These are phyloP conservation scores for Lepidurus packardi DNA, from an alignment of 1,140 invertebrate genomes.

Conservation along the genomic window DNA sequence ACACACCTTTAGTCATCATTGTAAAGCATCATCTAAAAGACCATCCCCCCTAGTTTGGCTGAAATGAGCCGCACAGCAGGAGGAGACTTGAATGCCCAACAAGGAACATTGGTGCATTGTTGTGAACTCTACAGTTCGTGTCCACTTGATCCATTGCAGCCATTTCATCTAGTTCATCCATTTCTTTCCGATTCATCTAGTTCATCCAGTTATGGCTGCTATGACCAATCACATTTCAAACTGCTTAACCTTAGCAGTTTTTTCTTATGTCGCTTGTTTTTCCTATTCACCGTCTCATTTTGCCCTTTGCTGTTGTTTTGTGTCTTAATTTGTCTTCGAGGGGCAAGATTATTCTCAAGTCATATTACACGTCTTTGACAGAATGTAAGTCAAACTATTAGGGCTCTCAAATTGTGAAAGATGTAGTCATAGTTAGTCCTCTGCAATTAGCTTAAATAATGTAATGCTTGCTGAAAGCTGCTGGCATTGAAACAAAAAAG, in stretches of 20 bases:
- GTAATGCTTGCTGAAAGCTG: constrained; percentile 16
- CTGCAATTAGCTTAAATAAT: too few relatives aligned
- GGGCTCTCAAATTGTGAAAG: too few relatives aligned
- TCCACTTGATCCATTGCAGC: not conserved
- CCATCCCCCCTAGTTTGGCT: not conserved
- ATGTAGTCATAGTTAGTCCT: too few relatives aligned
- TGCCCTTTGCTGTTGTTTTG: too few relatives aligned
- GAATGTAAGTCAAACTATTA: too few relatives aligned
- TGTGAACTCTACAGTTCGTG: not conserved
- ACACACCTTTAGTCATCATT: not conserved
- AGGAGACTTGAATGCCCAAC: not conserved
- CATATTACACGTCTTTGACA: not conserved
- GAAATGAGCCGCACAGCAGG: not conserved
- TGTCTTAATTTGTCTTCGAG: not conserved
- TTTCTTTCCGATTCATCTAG: not conserved
- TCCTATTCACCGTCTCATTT: too few relatives aligned
- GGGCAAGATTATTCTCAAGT: not conserved
- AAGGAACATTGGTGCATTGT: not conserved
- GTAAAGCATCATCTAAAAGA: not conserved
- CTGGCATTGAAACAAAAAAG: not conserved
- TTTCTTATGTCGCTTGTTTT: too few relatives aligned
- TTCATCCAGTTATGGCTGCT: too few relatives aligned
- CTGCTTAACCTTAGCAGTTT: too few relatives aligned
- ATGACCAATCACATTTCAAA: too few relatives aligned
- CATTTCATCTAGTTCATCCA: not conserved